Conservation (phyloP, 2,113 vertebrate species). For the Meles meles region DNA sequence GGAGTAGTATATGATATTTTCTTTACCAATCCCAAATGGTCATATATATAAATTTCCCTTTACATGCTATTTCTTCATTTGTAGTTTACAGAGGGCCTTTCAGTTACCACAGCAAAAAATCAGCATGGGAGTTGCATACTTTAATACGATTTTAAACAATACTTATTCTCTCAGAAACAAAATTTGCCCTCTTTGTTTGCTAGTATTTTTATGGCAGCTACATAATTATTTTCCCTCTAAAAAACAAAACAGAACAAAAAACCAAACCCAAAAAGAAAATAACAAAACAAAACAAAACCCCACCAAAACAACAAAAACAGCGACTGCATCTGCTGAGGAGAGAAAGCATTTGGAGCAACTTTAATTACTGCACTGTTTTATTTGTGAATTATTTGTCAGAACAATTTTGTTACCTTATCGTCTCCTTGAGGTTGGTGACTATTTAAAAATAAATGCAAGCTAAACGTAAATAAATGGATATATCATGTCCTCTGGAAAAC, state of each 20-base stretch:
- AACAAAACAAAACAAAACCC: not conserved
- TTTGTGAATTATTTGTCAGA: slow-evolving; percentile 35
- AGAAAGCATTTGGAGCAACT: not conserved
- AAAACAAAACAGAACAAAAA: not conserved
- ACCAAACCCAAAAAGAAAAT: too few species aligned
- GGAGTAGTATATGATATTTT: not conserved
- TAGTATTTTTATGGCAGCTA: not conserved
- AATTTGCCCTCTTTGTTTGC: not conserved
- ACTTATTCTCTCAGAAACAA: slow-evolving; percentile 24
- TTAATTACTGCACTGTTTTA: slow-evolving; percentile 2
- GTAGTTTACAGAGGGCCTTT: not conserved
- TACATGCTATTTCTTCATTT: not conserved
- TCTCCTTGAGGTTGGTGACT: not conserved
- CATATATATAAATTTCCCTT: not conserved
- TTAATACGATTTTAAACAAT: not conserved
- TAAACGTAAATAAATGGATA: not conserved
- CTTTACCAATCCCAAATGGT: not conserved
- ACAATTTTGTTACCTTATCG: not conserved
- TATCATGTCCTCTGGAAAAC: not conserved
- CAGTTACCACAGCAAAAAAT: not conserved
- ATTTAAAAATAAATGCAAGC: not conserved
- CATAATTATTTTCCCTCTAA: not conserved
- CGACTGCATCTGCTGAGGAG: not conserved
- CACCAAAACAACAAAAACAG: not conserved
- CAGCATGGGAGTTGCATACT: not conserved